Base-by-base conservation (phyloP, 2,888 invertebrate genomes). In the Tetragnatha montana region DNA sequence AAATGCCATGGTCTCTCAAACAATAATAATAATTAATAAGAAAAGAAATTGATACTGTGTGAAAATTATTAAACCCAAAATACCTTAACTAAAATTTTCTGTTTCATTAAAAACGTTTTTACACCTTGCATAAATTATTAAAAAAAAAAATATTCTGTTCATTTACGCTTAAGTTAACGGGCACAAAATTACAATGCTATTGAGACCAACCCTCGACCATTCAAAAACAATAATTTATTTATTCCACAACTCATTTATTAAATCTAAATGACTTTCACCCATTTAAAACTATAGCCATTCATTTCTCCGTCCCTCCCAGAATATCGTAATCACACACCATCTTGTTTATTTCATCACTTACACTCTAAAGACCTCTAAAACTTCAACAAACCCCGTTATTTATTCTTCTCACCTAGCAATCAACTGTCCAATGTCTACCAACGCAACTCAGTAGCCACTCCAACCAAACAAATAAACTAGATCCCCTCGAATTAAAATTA, bases 391-490 rank as follows among this genome's bases (percentile, higher is more conserved):
- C 80, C 74, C 84, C 74, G 73, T 79, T 78, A 51, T 76, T 50
- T 70, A 14, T 68, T 12, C 1, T 12, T 22, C 68, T 22, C 17
- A 80, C 80, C 21, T 19, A 60, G 50, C 1, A 19, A 49, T 19
- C 50, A 35, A 51, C 4, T 35, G 35, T 35, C 35, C 35, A 35
- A 1, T 74, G 22, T 17, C 84, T 84, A 80, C 88, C 88, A 88
- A 88, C 88, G 88, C 88, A 50, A 21, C 49, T 81, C 51, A 78
- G 76, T 70, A 81, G 68, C 70, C 47, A 73, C 70, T n/a, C 19
- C 47, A 47, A 35, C 49, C 68, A 71, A 87, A 78, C 51, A 70
- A 47, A 17, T 10, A 74, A 74, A 74, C 19, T 68, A 76, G 78
- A 21, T 21, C 50, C 60, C 69, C 12, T 49, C 73, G 14, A 49